phyloP scores from a whole-genome alignment of 2,113 vertebrate species.

The Manacus vitellinus region DNA sequence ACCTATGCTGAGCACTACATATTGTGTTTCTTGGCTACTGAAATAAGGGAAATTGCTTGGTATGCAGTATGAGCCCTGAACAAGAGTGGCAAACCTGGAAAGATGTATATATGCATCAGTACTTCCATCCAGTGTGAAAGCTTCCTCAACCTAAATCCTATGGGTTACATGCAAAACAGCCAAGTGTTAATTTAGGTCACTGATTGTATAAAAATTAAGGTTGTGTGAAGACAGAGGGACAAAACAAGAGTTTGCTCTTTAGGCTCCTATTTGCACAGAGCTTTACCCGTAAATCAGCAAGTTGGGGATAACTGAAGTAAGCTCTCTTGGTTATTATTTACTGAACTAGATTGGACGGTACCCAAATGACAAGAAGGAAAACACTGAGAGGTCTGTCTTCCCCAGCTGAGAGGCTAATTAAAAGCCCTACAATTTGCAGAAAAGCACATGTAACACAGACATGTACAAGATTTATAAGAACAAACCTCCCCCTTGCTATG shows the following conservation, averaged over 20 bases:
- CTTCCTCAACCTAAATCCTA: background rate
- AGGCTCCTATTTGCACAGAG: background rate
- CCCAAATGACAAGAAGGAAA: constrained; percentile 31
- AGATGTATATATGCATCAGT: background rate
- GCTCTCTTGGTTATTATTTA: constrained; percentile 17
- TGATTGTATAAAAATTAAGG: background rate
- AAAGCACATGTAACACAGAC: background rate
- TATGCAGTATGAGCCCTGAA: background rate
- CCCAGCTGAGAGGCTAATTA: constrained; percentile 37
- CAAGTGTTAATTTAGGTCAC: background rate
- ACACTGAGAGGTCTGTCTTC: background rate
- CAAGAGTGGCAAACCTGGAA: background rate
- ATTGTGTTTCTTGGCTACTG: background rate
- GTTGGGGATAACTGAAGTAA: background rate
- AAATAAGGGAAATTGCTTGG: background rate
- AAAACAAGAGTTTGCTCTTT: background rate
- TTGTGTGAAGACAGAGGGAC: background rate
- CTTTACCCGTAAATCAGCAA: background rate
- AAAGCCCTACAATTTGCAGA: background rate
- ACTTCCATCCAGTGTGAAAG: background rate
- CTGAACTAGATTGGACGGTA: constrained; percentile 22
- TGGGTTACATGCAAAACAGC: background rate
- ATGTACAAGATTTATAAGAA: background rate
- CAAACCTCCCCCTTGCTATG: background rate
- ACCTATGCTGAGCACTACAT: background rate